These are phyloP conservation scores for Mesocricetus auratus DNA, from an alignment of 2,113 vertebrate genomes.

Conservation along the genomic window DNA sequence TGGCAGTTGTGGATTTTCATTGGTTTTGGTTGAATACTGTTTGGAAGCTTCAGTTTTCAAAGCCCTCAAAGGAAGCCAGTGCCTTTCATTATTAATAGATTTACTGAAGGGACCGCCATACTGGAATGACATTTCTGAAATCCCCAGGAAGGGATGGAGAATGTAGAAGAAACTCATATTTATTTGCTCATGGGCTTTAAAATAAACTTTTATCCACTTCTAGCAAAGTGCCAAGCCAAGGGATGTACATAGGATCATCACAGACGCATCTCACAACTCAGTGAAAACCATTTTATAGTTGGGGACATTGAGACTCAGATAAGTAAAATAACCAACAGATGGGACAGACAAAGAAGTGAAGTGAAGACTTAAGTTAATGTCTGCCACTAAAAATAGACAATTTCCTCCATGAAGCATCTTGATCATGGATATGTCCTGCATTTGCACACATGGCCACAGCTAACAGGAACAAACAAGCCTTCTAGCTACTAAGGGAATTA, in stretches of 20 bases:
- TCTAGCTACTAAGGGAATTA: neutral
- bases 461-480: neutral
- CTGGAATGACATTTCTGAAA: neutral
- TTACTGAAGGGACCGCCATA: neutral
- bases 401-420: neutral
- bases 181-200: neutral
- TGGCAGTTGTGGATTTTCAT: neutral
- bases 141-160: neutral
- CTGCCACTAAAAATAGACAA: neutral
- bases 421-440: neutral
- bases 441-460: neutral
- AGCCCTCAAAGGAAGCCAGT: neutral
- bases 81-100: neutral
- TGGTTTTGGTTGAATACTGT: slow-evolving; percentile 19
- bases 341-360: neutral
- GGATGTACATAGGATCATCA: neutral
- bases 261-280: neutral
- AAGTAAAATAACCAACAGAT: neutral
- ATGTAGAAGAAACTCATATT: neutral
- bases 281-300: slow-evolving; percentile 5
- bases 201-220: neutral
- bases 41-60: neutral
- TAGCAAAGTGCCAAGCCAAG: neutral
- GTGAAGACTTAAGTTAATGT: neutral
- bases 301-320: neutral